Evolutionary conservation across 2,797 vertebrate genomes (phyloP).

Genomic region (Bradypodion pumilum): DNA sequence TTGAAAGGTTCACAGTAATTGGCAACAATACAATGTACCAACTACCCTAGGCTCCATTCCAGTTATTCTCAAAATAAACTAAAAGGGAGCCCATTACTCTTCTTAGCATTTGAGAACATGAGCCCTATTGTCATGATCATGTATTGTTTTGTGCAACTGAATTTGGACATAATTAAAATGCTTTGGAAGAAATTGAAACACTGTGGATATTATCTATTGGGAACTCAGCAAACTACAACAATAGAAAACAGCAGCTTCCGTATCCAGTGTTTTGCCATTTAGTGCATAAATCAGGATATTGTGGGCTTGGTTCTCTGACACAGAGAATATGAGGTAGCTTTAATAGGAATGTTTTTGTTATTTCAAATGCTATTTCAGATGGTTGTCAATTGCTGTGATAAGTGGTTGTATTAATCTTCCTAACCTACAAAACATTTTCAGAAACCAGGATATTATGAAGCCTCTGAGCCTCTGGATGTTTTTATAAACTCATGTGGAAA

Average conservation of each 20-base stretch:
- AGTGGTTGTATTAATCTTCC: conserved; percentile 38
- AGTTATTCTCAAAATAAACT: background rate
- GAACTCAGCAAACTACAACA: background rate
- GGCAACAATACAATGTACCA: too few relatives aligned
- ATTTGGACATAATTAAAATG: conserved; percentile 25
- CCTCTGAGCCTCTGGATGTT: conserved; percentile 55
- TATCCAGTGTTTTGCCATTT: background rate
- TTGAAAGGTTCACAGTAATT: too few relatives aligned
- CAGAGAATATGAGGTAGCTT: conserved; percentile 7
- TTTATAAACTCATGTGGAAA: conserved; percentile 61
- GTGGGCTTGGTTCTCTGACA: conserved; percentile 23
- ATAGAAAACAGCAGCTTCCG: conserved; percentile 4
- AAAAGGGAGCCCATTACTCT: background rate
- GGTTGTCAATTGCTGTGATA: conserved; percentile 49
- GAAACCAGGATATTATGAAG: conserved; percentile 52
- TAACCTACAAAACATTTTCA: conserved; percentile 44
- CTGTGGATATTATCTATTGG: background rate
- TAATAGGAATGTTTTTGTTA: conserved; percentile 37
- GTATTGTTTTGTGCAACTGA: conserved; percentile 8
- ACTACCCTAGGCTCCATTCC: background rate
- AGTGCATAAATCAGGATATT: conserved; percentile 22
- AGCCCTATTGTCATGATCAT: conserved; percentile 3
- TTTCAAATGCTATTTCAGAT: conserved; percentile 48
- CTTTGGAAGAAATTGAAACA: background rate
- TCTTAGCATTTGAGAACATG: background rate